Conservation (phyloP, 2,797 vertebrate species). For the Macrochelys suwanniensis region DNA sequence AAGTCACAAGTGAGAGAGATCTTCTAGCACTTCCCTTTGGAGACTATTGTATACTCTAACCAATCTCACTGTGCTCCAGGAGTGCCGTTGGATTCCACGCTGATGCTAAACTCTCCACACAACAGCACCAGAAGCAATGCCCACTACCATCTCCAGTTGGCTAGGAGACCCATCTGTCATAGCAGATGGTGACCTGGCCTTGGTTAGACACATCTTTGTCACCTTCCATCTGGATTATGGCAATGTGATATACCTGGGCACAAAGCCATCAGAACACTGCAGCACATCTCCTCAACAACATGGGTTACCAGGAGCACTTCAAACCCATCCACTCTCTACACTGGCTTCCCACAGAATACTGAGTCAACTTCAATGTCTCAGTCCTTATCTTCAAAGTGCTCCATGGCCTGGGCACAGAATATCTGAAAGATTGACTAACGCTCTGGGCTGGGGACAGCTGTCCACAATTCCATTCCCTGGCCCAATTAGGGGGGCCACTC, state of each 20-base stretch:
- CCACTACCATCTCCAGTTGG: constrained; percentile 44
- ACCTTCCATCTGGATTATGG: constrained; percentile 1
- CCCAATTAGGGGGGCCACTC: not conserved
- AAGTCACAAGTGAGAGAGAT: not conserved
- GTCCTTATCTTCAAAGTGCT: not conserved
- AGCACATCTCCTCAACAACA: not conserved
- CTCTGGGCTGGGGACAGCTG: not conserved
- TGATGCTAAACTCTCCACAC: constrained; percentile 66
- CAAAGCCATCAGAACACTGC: not conserved
- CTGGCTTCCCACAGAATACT: not conserved
- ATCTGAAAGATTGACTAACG: not conserved
- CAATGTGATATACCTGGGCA: constrained; percentile 36
- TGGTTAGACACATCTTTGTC: constrained; percentile 55
- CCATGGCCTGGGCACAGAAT: not conserved
- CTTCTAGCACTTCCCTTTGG: not conserved
- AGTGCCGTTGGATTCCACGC: constrained; percentile 47
- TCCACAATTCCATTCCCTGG: not conserved
- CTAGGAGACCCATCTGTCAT: constrained; percentile 25
- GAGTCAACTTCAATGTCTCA: not conserved
- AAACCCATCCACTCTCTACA: rapidly evolving
- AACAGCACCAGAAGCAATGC: constrained; percentile 60
- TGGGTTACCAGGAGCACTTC: not conserved
- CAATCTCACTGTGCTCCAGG: constrained; percentile 6
- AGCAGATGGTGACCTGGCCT: not conserved
- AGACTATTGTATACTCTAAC: rapidly evolving